A percentile compares a stretch with the other conserved stretches of the same genome.
Conservation (phyloP, 2,797 vertebrate species). For the Acridotheres tristis region DNA sequence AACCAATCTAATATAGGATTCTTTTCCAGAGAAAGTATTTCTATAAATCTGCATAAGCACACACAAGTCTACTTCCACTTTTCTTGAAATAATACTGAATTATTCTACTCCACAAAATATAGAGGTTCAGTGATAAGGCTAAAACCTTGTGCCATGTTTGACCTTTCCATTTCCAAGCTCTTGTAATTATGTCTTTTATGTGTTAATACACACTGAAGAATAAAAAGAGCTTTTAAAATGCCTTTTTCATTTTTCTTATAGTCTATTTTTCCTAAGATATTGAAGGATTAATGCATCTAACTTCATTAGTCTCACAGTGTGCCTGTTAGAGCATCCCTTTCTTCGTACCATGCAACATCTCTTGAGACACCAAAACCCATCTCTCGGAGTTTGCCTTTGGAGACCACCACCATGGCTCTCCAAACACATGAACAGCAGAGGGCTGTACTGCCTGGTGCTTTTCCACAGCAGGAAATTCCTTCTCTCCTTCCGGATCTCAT, state of each 20-base stretch:
- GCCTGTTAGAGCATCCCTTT: neutral
- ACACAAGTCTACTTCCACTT: neutral
- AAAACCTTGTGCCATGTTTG: neutral
- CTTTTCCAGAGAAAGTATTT: neutral
- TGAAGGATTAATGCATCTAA: neutral
- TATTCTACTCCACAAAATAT: neutral
- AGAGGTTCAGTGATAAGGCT: fast-evolving
- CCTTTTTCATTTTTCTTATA: neutral
- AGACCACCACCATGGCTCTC: neutral
- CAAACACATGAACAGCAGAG: neutral
- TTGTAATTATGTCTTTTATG: neutral
- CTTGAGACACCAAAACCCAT: neutral
- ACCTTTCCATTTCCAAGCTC: neutral
- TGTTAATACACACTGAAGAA: neutral
- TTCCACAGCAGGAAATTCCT: neutral
- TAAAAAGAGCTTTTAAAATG: neutral
- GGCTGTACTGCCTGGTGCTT: neutral
- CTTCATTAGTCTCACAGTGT: neutral
- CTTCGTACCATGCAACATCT: neutral
- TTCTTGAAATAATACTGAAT: neutral
- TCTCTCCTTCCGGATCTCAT: neutral
- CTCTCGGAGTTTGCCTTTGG: neutral
- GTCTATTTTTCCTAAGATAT: neutral
- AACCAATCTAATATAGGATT: neutral
- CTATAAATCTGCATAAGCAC: neutral